A percentile compares a stretch with the other conserved stretches of the same genome.
These are phyloP conservation scores for Prionailurus viverrinus DNA, from an alignment of 2,113 vertebrate genomes.

Conservation along the genomic window DNA sequence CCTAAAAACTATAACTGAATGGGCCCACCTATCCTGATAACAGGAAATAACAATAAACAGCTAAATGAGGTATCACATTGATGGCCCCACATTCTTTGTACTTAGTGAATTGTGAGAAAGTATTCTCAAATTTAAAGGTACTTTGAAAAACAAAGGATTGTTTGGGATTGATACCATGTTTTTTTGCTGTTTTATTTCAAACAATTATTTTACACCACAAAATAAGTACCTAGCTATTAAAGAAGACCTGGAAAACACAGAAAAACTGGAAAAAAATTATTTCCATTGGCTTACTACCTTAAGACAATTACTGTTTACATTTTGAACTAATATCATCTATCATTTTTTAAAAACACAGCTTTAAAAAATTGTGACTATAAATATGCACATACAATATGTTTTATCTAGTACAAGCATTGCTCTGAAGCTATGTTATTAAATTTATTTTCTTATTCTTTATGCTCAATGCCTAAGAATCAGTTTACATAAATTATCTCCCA, in stretches of 20 bases:
- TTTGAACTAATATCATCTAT: neutral
- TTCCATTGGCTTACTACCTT: neutral
- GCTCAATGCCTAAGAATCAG: neutral
- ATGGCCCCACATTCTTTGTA: conserved; percentile 12
- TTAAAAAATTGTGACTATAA: neutral
- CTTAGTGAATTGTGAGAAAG: neutral
- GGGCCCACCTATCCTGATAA: neutral
- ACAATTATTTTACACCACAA: neutral
- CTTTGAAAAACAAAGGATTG: neutral
- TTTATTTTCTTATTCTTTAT: neutral
- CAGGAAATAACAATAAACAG: neutral
- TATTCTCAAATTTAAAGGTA: conserved; percentile 24
- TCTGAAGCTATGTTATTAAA: neutral
- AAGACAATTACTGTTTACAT: neutral
- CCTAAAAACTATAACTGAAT: conserved; percentile 49
- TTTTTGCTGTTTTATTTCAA: conserved; percentile 22
- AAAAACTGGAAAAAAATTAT: conserved; percentile 4
- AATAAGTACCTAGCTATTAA: neutral
- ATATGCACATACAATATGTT: neutral
- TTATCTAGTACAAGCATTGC: neutral
- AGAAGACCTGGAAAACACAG: neutral
- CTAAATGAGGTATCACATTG: neutral
- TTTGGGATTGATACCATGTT: neutral
- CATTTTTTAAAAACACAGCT: neutral
- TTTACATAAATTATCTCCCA: neutral